Evolutionary conservation across 2,113 vertebrate species (phyloP), one percentile per base, ranked within the genome.

Genomic region (Pogonocichla stellata): DNA sequence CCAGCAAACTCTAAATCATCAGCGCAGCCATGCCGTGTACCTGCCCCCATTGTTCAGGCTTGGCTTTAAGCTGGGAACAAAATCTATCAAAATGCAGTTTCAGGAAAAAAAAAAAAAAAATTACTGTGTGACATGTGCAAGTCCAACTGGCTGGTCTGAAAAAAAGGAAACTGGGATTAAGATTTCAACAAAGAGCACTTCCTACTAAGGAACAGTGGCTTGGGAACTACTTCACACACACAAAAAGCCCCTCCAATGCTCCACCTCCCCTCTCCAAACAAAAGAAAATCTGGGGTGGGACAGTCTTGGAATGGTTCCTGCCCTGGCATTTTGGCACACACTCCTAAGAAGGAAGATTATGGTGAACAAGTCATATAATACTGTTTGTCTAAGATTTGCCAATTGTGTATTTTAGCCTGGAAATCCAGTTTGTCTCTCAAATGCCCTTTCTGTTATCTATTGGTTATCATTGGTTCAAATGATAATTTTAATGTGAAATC

Each of bases 1-100:
- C 86, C 81, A 95, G 90, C 66, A 95, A 93, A 88, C 81, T 73
- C 91, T 89, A 86, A 83, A 96, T 96, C 93, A 97, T 93, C 86
- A 56, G 92, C 13, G 54, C 66, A 96, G 60, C 64, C 81, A 85
- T 1, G 42, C 58, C 69, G 36, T 47, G 88, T 84, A 94, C 90
- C 91, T 94, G 86, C 78, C 73, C 64, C 60, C 75, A 90, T 91
- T 94, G 91, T 93, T 95, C 42, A n/a, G 95, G 84, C 71, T 12
- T n/a, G 62, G 86, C 94, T 96, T 84, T 83, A 91, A 93, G 92
- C 79, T 67, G 58, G 83, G 92, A 96, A 89, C 84, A 88, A 91
- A 88, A 94, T 64, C 79, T 33, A 90, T 92, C 92, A 93, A 60
- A 92, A 95, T 62, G 72, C 28, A 78, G 71, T 69, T 97, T 67